Evolutionary conservation across 1,140 invertebrate genomes (phyloP).

Genomic region (Apis mellifera): DNA sequence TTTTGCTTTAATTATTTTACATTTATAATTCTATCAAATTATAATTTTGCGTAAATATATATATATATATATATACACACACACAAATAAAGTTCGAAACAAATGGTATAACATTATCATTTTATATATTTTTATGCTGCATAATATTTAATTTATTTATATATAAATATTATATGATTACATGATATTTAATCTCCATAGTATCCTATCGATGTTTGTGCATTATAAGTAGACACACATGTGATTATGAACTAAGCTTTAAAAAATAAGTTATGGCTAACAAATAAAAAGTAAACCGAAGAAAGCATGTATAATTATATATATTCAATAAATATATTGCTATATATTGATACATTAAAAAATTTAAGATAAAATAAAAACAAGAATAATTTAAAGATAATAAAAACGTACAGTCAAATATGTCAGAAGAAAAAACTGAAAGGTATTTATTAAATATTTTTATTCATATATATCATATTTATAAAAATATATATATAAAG

Average conservation of each 20-base stretch:
- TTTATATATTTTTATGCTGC: not conserved
- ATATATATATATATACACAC: not conserved
- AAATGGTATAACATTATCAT: not conserved
- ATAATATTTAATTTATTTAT: not conserved
- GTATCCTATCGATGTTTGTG: slow-evolving; percentile 17
- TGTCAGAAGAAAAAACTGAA: slow-evolving; percentile 72
- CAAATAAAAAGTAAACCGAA: not conserved
- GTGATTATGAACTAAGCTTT: not conserved
- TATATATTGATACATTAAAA: not conserved
- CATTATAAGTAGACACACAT: not conserved
- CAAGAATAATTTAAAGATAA: not conserved
- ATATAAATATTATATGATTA: not conserved
- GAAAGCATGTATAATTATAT: slow-evolving; percentile 4
- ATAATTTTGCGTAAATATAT: not conserved
- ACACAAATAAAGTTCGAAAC: not conserved
- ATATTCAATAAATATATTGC: not conserved
- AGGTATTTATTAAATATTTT: slow-evolving; percentile 48
- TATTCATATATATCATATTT: not conserved
- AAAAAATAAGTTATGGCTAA: not conserved
- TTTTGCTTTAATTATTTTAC: not conserved
- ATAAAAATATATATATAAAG: not conserved
- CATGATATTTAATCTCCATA: not conserved
- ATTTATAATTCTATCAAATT: not conserved
- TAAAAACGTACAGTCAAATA: slow-evolving; percentile 30
- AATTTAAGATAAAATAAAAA: not conserved